These are phyloP conservation scores for Hoplodrina ambigua DNA, from an alignment of 2,888 invertebrate genomes.

Conservation along the genomic window DNA sequence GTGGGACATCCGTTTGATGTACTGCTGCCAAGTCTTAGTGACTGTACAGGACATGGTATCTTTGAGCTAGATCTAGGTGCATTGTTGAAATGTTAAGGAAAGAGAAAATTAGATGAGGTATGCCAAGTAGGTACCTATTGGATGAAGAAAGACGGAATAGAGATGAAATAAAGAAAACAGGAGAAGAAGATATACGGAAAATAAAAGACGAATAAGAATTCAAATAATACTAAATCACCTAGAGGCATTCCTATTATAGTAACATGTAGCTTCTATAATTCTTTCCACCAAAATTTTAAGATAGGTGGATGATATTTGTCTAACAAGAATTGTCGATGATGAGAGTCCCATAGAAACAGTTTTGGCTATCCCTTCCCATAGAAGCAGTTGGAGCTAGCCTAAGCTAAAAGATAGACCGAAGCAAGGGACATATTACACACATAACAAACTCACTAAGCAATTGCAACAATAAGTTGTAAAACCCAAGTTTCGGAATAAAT, in stretches of 20 bases:
- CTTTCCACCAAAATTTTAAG: too few species aligned
- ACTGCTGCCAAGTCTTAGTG: slow-evolving; percentile 45
- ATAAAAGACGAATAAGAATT: background rate
- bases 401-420: too few species aligned
- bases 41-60: slow-evolving; percentile 36
- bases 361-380: too few species aligned
- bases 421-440: too few species aligned
- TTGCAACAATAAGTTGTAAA: background rate
- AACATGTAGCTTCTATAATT: too few species aligned
- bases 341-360: too few species aligned
- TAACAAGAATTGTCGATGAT: too few species aligned
- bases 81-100: background rate
- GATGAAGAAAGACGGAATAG: background rate
- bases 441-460: too few species aligned
- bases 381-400: too few species aligned
- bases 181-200: background rate
- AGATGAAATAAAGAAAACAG: background rate
- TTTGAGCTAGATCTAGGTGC: slow-evolving; percentile 5
- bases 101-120: too few species aligned
- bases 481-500: background rate
- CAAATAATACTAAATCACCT: background rate
- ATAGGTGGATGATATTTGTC: too few species aligned
- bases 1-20: slow-evolving; percentile 73
- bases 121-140: background rate
- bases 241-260: too few species aligned